These are phyloP conservation scores for Pimephales promelas DNA, from an alignment of 2,113 vertebrate genomes.

Conservation along the genomic window DNA sequence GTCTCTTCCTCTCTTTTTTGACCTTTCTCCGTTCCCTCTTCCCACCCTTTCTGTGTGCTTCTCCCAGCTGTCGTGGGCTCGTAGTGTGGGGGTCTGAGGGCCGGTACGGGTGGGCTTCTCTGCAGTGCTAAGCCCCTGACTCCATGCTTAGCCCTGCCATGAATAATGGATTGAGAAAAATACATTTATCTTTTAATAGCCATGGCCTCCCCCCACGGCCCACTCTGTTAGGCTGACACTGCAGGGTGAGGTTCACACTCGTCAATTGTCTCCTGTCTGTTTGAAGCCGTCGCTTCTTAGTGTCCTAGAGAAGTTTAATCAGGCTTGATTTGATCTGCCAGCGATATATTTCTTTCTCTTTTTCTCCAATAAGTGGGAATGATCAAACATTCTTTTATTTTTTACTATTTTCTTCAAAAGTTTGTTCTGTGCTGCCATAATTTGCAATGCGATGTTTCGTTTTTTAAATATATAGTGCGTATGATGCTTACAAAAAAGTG, in stretches of 20 bases:
- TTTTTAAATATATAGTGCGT: not conserved
- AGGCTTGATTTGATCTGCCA: constrained; percentile 76
- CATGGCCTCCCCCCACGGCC: constrained; percentile 66
- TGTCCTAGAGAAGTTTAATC: constrained; percentile 82
- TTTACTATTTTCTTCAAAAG: not conserved
- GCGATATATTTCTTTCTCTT: constrained; percentile 61
- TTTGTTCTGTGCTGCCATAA: not conserved
- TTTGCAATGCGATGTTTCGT: not conserved
- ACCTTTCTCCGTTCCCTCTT: constrained; percentile 42
- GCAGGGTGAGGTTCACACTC: constrained; percentile 64
- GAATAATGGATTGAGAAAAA: constrained; percentile 81
- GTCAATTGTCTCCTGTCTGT: constrained; percentile 75
- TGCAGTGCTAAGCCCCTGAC: constrained; percentile 77
- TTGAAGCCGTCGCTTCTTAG: constrained; percentile 78
- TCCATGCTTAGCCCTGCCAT: constrained; percentile 70
- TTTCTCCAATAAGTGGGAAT: constrained; percentile 18
- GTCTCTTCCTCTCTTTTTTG: constrained; percentile 42
- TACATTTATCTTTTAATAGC: constrained; percentile 85
- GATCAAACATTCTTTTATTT: constrained; percentile 23
- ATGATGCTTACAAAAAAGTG: not conserved
- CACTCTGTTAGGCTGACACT: constrained; percentile 67
- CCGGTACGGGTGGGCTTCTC: constrained; percentile 70
- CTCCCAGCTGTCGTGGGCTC: constrained; percentile 68
- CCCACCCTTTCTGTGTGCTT: constrained; percentile 46
- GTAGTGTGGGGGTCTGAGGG: constrained; percentile 67